Percentiles rank a stretch among this genome's conserved stretches.
These are phyloP conservation scores for Panopea generosa DNA, from an alignment of 2,888 invertebrate genomes.

Conservation along the genomic window DNA sequence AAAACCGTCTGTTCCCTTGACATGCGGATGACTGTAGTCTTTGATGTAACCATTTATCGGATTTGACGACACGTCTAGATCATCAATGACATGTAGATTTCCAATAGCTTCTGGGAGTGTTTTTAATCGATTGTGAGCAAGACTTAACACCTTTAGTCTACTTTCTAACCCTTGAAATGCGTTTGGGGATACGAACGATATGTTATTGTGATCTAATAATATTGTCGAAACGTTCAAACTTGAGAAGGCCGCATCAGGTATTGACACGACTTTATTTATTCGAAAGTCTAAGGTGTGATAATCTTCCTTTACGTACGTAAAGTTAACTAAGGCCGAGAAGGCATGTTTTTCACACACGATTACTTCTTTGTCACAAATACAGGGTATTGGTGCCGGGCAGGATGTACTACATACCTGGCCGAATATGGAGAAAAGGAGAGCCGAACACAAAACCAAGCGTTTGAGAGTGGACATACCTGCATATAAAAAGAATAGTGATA, in stretches of 20 bases:
- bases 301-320: conserved; percentile 9
- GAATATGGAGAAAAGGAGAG: not conserved
- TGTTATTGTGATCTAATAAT: conserved; percentile 36
- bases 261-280: conserved; percentile 15
- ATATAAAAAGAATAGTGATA: not conserved
- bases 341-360: conserved; percentile 39
- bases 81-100: conserved; percentile 7
- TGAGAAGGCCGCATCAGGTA: conserved; percentile 25
- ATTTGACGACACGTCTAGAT: conserved; percentile 32
- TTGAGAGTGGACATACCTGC: not conserved
- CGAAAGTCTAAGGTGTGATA: conserved; percentile 28
- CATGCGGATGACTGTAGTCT: not conserved
- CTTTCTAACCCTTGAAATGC: conserved; percentile 42
- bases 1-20: conserved; percentile 10
- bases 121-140: conserved; percentile 39
- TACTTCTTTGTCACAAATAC: conserved; percentile 12
- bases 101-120: conserved; percentile 25
- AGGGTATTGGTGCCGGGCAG: conserved; percentile 37
- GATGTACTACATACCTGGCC: not conserved
- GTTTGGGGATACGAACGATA: conserved; percentile 19
- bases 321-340: conserved; percentile 9
- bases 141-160: conserved; percentile 16
- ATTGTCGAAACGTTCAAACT: conserved; percentile 27
- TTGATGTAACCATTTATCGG: conserved; percentile 17
- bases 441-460: not conserved